These are phyloP conservation scores for Neodon shergylaensis DNA, from an alignment of 2,113 vertebrate genomes.

Conservation along the genomic window DNA sequence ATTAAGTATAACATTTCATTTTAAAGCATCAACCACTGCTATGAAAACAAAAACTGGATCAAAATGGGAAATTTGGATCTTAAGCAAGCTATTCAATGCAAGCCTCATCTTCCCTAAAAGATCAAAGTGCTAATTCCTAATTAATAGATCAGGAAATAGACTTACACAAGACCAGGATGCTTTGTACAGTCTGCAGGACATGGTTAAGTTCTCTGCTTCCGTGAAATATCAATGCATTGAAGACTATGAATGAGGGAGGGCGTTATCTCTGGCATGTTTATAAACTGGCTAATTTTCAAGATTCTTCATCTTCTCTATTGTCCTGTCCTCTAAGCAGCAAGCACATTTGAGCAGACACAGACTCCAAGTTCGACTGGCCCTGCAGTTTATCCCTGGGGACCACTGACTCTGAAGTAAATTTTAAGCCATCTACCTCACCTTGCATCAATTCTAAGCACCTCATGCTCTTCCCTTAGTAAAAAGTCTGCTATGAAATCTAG, in stretches of 20 bases:
- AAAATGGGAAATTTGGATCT: not conserved
- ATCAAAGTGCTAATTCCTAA: conserved; percentile 11
- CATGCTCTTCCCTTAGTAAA: not conserved
- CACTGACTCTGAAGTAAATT: not conserved
- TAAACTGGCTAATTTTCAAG: not conserved
- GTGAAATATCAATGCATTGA: not conserved
- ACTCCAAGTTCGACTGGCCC: not conserved
- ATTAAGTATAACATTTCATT: not conserved
- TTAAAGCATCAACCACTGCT: not conserved
- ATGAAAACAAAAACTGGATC: not conserved
- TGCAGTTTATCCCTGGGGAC: not conserved
- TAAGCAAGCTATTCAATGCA: not conserved
- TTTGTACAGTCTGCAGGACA: not conserved
- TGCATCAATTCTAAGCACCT: not conserved
- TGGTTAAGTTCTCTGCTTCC: not conserved
- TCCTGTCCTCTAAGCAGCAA: not conserved
- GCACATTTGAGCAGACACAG: not conserved
- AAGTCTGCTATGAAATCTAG: not conserved
- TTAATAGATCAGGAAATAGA: not conserved
- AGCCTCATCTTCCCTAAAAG: not conserved
- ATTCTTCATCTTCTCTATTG: not conserved
- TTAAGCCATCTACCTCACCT: not conserved
- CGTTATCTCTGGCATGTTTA: not conserved
- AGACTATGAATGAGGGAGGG: not conserved
- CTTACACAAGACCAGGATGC: not conserved